A percentile compares a stretch with the other conserved stretches of the same genome.
These are phyloP conservation scores for Ptilorrhoa leucosticta DNA, from an alignment of 2,113 vertebrate genomes.

Conservation along the genomic window DNA sequence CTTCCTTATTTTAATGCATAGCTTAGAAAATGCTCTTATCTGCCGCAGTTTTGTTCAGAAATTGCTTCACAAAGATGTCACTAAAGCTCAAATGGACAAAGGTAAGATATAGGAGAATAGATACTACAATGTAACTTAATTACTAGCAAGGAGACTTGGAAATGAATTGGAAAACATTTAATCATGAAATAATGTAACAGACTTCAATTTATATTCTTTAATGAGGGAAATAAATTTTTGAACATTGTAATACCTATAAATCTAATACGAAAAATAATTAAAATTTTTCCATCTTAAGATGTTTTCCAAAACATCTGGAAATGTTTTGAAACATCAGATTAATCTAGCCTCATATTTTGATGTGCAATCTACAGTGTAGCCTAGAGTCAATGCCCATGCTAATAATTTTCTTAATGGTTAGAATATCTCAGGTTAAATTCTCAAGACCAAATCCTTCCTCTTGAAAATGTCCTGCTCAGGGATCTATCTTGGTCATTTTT, in stretches of 20 bases:
- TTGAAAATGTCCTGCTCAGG: not conserved
- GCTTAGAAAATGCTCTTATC: not conserved
- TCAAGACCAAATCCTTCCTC: not conserved
- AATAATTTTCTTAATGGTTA: not conserved
- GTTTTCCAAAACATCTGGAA: not conserved
- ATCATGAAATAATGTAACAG: not conserved
- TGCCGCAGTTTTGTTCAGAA: not conserved
- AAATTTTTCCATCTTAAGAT: not conserved
- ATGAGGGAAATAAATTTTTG: not conserved
- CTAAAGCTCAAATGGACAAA: not conserved
- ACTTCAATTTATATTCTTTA: not conserved
- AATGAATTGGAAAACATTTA: not conserved
- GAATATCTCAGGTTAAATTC: not conserved
- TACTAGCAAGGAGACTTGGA: not conserved
- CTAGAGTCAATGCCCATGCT: not conserved
- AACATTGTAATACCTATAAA: not conserved
- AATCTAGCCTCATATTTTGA: not conserved
- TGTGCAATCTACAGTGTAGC: not conserved
- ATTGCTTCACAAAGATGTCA: not conserved
- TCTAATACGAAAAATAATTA: not conserved
- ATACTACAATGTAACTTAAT: not conserved
- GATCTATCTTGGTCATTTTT: not conserved
- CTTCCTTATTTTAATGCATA: not conserved
- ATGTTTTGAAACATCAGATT: not conserved
- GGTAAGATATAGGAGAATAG: not conserved